A percentile compares a stretch with the other conserved stretches of the same genome.
phyloP scores from a whole-genome alignment of 1,140 invertebrate species.

The Olivierus martensii region DNA sequence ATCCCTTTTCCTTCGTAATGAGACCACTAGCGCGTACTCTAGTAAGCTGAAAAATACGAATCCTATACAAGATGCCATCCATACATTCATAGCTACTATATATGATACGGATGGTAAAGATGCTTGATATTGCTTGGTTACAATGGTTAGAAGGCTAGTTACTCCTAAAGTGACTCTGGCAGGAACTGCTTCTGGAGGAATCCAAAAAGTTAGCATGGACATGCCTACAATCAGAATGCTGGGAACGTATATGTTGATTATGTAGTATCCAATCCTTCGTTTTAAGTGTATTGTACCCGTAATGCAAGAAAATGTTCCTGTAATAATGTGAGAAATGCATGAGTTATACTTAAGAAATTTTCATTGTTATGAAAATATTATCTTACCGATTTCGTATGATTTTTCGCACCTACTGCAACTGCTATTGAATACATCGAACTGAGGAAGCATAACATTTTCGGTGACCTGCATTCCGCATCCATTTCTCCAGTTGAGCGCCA shows the following conservation, averaged over 20 bases:
- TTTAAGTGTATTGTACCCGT: constrained; percentile 11
- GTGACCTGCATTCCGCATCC: neutral
- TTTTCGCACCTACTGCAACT: neutral
- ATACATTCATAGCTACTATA: constrained; percentile 72
- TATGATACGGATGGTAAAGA: constrained; percentile 77
- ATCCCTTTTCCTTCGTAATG: neutral
- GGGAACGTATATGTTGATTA: constrained; percentile 26
- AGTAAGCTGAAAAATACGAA: constrained; percentile 17
- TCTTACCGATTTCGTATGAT: neutral
- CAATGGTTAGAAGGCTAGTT: constrained; percentile 54
- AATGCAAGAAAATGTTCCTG: constrained; percentile 4
- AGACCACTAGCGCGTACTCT: constrained; percentile 15
- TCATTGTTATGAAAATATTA: too few species aligned
- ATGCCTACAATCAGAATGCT: constrained; percentile 25
- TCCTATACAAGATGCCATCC: constrained; percentile 61
- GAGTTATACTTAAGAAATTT: too few species aligned
- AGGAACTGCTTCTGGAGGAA: constrained; percentile 26
- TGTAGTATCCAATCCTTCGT: constrained; percentile 24
- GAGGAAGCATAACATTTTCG: neutral
- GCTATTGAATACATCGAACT: neutral
- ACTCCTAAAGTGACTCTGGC: constrained; percentile 26
- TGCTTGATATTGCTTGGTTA: constrained; percentile 49
- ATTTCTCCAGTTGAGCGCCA: neutral
- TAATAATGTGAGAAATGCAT: too few species aligned
- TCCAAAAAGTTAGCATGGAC: constrained; percentile 29